These are phyloP conservation scores for Anguilla obscura DNA, from an alignment of 2,797 vertebrate species.

Conservation along the genomic window DNA sequence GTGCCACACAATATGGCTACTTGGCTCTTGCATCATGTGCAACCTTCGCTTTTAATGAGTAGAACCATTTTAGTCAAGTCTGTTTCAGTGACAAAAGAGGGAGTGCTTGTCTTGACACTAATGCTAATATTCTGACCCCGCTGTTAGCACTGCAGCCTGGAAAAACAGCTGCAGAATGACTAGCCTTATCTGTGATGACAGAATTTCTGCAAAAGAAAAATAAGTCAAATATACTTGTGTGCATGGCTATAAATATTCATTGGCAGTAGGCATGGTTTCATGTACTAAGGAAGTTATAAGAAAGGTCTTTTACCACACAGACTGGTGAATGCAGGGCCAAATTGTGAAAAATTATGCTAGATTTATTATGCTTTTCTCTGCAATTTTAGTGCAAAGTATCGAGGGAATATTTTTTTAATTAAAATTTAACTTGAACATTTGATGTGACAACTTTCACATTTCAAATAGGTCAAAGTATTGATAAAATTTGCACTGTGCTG, in stretches of 20 bases:
- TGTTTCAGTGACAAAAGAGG: neutral
- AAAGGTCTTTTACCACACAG: neutral
- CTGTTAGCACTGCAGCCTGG: conserved; percentile 23
- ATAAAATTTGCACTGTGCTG: neutral
- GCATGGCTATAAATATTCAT: conserved; percentile 26
- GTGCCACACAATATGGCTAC: neutral
- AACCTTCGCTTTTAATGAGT: neutral
- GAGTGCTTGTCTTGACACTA: neutral
- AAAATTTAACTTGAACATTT: neutral
- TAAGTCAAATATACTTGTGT: conserved; percentile 22
- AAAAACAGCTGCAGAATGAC: conserved; percentile 22
- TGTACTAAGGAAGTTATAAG: neutral
- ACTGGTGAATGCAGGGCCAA: neutral
- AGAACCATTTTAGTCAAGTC: conserved; percentile 2
- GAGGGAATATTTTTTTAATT: neutral
- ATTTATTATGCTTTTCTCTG: too few species aligned
- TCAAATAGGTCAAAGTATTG: neutral
- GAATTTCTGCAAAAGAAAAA: conserved; percentile 24
- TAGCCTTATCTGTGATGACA: conserved; percentile 12
- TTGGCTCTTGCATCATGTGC: neutral
- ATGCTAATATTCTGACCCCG: conserved; percentile 23
- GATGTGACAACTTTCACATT: neutral
- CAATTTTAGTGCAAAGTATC: neutral
- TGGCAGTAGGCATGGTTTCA: conserved; percentile 26
- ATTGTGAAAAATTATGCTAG: neutral